Base-by-base conservation (phyloP, 2,888 invertebrate species). In the Cerastoderma edule region DNA sequence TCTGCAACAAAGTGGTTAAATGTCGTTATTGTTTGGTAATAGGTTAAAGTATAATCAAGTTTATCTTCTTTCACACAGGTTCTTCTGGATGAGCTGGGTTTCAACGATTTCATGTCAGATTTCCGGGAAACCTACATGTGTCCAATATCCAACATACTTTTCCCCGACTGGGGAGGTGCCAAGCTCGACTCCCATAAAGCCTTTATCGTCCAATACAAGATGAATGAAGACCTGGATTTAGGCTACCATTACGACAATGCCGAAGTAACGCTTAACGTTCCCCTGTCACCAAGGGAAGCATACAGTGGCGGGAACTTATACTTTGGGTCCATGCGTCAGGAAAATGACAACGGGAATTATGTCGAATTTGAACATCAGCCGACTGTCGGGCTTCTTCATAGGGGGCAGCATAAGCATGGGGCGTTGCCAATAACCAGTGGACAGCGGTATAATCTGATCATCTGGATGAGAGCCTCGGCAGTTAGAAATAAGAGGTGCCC, bases 211-310 rank as follows among this genome's bases (percentile, higher is more conserved):
- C 85, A 86, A 27, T 93, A 93, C 85, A 88, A 89, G 53, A 74
- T 87, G 3, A 90, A 85, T 3, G 85, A 91, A 67, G 93, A 93
- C 84, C 73, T 80, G 28, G 92, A 93, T 70, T 88, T 93, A 19
- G 85, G 84, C 67, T 90, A 87, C 82, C 93, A 94, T 85, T 93
- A 88, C 86, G 93, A 94, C 86, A 93, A 94, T 78, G 91, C 93
- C 28, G 93, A 93, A 85, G 87, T 93, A 5, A 93, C 93, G 2
- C 68, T 93, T 13, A 93, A 93, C 84, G 87, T 93, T n/a, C 67
- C 79, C 5, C 48, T 82, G 28, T 90, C 91, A 30, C 85, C 93
- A 13, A 89, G 89, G n/a, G 87, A 89, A 44, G 83, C 87, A 8
- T 93, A 91, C 84, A 84, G 83, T 32, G 93, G 92, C 8, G 93